A percentile compares a stretch with the other conserved stretches of the same genome.
phyloP scores from a whole-genome alignment of 2,888 invertebrate species.

The Ochropacha duplaris region DNA sequence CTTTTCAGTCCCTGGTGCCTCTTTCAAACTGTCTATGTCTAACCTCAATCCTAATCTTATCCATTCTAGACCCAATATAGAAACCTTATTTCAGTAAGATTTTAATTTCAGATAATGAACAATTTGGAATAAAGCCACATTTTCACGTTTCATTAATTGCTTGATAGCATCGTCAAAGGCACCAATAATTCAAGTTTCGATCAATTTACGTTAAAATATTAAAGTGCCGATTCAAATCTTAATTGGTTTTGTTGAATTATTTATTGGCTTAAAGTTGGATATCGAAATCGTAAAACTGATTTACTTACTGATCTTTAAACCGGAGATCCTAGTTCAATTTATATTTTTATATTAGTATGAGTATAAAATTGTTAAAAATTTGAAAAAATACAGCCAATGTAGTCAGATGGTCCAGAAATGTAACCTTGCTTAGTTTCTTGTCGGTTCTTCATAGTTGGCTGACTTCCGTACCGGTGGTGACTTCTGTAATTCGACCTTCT shows the following conservation, averaged over 20 bases:
- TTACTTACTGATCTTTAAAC: neutral
- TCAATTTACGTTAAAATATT: slow-evolving; percentile 6
- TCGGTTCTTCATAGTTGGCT: too few relatives aligned
- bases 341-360: too few relatives aligned
- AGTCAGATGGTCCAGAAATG: too few relatives aligned
- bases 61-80: too few relatives aligned
- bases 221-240: slow-evolving; percentile 2
- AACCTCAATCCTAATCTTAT: too few relatives aligned
- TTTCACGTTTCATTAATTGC: neutral
- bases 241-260: slow-evolving; percentile 17
- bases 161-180: neutral
- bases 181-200: neutral
- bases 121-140: neutral
- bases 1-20: too few relatives aligned
- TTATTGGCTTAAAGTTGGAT: slow-evolving; percentile 17
- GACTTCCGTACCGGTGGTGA: too few relatives aligned
- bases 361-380: too few relatives aligned
- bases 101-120: neutral
- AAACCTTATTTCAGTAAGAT: neutral
- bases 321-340: neutral
- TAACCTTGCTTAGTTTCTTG: too few relatives aligned
- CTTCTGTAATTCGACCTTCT: too few relatives aligned
- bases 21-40: too few relatives aligned
- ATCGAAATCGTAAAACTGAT: slow-evolving; percentile 20
- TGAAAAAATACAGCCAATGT: too few relatives aligned